Conservation (phyloP, 64 coral and sea anemone genomes). For the Stichodactyla helianthus region DNA sequence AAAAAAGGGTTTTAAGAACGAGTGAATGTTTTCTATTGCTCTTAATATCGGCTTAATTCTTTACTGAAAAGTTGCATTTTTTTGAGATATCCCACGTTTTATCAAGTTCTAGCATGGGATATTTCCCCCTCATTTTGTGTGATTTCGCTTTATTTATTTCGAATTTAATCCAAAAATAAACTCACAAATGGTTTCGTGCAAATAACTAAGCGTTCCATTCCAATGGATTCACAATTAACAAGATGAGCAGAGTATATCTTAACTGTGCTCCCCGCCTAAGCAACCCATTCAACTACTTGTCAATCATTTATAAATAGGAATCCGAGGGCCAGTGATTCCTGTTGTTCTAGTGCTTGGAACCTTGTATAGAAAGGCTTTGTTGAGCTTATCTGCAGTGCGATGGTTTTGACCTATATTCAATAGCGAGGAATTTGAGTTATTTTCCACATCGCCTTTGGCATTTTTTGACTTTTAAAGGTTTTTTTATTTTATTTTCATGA, state of each 20-base stretch:
- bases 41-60: neutral
- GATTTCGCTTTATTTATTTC: neutral
- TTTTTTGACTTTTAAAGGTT: neutral
- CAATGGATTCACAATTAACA: constrained; percentile 10
- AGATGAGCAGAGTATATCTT: constrained; percentile 10
- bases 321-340: neutral
- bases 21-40: neutral
- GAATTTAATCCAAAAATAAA: neutral
- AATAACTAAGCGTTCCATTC: neutral
- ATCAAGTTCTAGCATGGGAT: neutral
- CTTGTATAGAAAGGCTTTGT: neutral
- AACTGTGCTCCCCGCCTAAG: neutral
- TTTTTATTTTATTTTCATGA: neutral
- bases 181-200: neutral
- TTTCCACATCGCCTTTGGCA: neutral
- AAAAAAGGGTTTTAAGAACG: too few species aligned
- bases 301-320: neutral
- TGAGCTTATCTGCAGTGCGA: neutral
- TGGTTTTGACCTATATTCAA: neutral
- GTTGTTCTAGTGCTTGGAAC: neutral
- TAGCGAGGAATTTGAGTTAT: constrained; percentile 5
- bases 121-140: neutral
- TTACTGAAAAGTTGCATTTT: neutral
- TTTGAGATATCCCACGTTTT: neutral
- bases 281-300: constrained; percentile 6